Percentiles rank a stretch among this genome's conserved stretches.
Conservation (phyloP, 2,888 invertebrate species). For the Gastrophysa polygoni region DNA sequence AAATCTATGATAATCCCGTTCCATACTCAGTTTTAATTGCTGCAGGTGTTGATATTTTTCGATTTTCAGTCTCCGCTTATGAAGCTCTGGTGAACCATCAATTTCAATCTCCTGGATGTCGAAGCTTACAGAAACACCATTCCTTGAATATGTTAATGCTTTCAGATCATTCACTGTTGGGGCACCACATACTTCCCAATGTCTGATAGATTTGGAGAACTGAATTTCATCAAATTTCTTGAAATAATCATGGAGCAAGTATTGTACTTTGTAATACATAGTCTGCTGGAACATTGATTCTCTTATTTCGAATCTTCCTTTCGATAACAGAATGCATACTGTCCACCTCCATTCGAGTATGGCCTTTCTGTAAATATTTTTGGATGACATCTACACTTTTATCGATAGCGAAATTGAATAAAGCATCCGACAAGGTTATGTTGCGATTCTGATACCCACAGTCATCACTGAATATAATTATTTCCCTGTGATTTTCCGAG, state of each 20-base stretch:
- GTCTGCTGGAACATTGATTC: conserved; percentile 35
- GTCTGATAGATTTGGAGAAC: conserved; percentile 19
- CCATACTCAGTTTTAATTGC: conserved; percentile 20
- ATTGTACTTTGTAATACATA: conserved; percentile 35
- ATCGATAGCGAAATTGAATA: conserved; percentile 14
- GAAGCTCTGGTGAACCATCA: conserved; percentile 6
- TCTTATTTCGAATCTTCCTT: conserved; percentile 24
- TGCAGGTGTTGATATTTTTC: conserved; percentile 24
- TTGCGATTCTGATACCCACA: conserved; percentile 16
- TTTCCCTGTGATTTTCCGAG: conserved; percentile 3
- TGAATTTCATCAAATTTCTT: conserved; percentile 10
- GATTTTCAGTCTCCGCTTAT: conserved; percentile 11
- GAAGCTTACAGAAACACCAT: conserved; percentile 7
- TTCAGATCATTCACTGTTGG: conserved; percentile 13
- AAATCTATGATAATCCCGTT: conserved; percentile 23
- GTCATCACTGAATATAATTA: conserved; percentile 21
- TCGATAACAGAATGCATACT: conserved; percentile 31
- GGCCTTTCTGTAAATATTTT: conserved; percentile 33
- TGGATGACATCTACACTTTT: conserved; percentile 27
- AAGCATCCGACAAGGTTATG: conserved; percentile 17
- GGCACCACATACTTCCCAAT: conserved; percentile 10
- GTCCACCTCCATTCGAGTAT: conserved; percentile 37
- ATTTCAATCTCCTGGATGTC: conserved; percentile 3
- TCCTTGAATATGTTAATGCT: conserved; percentile 12
- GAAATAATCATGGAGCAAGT: conserved; percentile 14